Base-by-base conservation (phyloP, 2,113 vertebrate species). In the Oryzias curvinotus region DNA sequence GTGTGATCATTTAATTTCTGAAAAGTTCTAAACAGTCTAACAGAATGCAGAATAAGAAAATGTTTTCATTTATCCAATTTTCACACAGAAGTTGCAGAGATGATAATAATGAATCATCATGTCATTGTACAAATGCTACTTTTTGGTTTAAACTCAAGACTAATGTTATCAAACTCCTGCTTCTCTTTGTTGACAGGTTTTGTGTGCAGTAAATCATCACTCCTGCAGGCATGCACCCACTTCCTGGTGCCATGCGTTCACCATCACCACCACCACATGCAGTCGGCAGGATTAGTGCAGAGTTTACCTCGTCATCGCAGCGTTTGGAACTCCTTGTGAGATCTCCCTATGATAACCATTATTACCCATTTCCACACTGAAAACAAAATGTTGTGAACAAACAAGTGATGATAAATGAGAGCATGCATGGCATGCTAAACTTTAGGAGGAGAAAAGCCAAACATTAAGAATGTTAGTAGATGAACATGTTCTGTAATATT, bases 311-410 rank as follows among this genome's bases (percentile, higher is more conserved):
- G 91, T 91, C 92, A 94, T 92, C 86, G 93, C 81, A 86, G 93
- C 93, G 85, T 94, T 95, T 89, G 92, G 93, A 90, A 94, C 91
- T 95, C 94, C 94, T 92, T 92, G 93, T 80, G 93, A 91, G 84
- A 81, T 88, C 74, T 96, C 93, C 92, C 93, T 96, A 96, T 95
- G 95, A 96, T 98, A 98, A 97, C 95, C 94, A 95, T 95, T 94
- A 95, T 92, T 95, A 97, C 93, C 92, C 94, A 92, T 95, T 96
- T 95, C 93, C 81, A 92, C 90, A 95, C 95, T 97, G 95, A 84
- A 84, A 96, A 96, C 87, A 94, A 92, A 96, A 94, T 87, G 91
- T 93, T 80, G 88, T 17, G 90, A 82, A 75, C 62, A 84, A 69
- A 81, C 55, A 69, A 76, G 26, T 73, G 81, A 85, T 90, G 73